Evolutionary conservation across 1,140 invertebrate genomes (phyloP).

Genomic region (Oryctes rhinoceros): DNA sequence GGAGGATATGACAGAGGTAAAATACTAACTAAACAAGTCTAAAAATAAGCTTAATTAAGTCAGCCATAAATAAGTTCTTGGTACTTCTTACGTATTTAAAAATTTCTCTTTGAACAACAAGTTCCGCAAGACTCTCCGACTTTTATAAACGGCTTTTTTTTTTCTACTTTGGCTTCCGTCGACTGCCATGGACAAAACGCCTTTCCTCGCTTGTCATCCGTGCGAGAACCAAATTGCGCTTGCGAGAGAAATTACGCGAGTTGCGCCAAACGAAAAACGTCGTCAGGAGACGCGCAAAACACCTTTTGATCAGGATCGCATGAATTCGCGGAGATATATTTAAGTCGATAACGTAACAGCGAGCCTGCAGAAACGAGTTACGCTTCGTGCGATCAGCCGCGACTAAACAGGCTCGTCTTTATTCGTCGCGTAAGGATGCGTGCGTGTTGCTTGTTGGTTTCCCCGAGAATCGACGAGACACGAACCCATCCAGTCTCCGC

Average conservation of each 20-base stretch:
- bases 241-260: background rate
- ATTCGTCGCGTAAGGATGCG: too few relatives aligned
- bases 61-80: too few relatives aligned
- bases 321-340: background rate
- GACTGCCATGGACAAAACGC: too few relatives aligned
- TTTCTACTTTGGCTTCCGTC: background rate
- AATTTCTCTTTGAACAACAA: too few relatives aligned
- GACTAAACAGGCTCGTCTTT: too few relatives aligned
- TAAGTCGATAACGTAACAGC: too few relatives aligned
- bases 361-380: background rate
- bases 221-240: background rate
- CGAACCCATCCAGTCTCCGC: too few relatives aligned
- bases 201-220: background rate
- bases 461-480: too few relatives aligned
- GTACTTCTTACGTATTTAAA: too few relatives aligned
- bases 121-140: background rate
- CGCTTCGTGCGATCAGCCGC: too few relatives aligned
- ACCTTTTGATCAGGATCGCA: slow-evolving; percentile 18
- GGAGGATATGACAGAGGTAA: slow-evolving; percentile 45
- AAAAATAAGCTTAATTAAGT: background rate
- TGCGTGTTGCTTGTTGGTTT: too few relatives aligned
- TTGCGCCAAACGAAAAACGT: slow-evolving; percentile 27
- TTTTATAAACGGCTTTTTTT: background rate
- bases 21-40: too few relatives aligned
- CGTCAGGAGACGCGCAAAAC: slow-evolving; percentile 28